Conservation (phyloP, 2,888 invertebrate genomes). For the Seira musarum region DNA sequence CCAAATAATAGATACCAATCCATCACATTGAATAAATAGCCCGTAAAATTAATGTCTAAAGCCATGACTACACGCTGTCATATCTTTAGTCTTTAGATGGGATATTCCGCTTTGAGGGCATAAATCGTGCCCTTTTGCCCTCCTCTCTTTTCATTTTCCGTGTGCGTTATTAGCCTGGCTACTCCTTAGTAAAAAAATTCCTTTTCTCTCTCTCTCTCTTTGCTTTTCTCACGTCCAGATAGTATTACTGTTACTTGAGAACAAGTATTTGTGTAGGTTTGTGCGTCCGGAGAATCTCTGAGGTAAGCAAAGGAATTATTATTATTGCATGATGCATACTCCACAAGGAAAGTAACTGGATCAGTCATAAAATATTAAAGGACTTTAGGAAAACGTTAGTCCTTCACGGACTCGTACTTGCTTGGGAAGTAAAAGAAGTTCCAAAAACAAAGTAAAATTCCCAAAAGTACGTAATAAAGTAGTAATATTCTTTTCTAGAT, state of each 20-base stretch:
- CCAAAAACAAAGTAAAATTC: slow-evolving; percentile 10
- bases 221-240: too few species aligned
- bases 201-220: too few species aligned
- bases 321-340: slow-evolving; percentile 13
- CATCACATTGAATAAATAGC: slow-evolving; percentile 3
- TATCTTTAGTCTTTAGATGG: too few species aligned
- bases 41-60: background rate
- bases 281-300: background rate
- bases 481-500: slow-evolving; percentile 10
- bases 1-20: background rate
- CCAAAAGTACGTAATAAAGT: slow-evolving; percentile 15
- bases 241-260: too few species aligned
- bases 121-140: too few species aligned
- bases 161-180: too few species aligned
- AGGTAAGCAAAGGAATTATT: slow-evolving; percentile 6
- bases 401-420: background rate
- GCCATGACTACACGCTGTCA: too few species aligned
- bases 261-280: too few species aligned
- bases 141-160: too few species aligned
- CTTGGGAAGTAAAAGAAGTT: background rate
- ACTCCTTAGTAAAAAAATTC: too few species aligned
- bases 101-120: too few species aligned
- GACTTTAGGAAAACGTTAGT: slow-evolving; percentile 9
- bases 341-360: slow-evolving; percentile 30
- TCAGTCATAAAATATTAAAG: slow-evolving; percentile 33